Percentiles rank a stretch among this genome's conserved stretches.
phyloP scores from a whole-genome alignment of 2,113 vertebrate genomes.

The Entosphenus tridentatus region DNA sequence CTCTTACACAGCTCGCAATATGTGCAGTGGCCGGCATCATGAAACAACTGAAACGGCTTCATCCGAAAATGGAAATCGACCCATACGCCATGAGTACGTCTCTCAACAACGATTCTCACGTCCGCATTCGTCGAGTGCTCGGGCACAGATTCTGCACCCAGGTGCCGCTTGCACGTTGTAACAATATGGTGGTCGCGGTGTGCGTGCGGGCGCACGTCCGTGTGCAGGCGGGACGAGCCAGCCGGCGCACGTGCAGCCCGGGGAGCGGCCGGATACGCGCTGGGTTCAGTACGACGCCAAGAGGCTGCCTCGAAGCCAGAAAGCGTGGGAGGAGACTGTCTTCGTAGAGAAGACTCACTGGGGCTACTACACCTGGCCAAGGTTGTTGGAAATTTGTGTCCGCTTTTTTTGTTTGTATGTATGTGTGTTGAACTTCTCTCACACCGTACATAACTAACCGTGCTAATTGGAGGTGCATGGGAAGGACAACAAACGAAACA shows the following conservation, averaged over 20 bases:
- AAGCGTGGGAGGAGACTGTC: constrained; percentile 47
- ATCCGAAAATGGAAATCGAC: constrained; percentile 57
- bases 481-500: too few species aligned
- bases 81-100: constrained; percentile 53
- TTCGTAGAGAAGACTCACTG: constrained; percentile 96
- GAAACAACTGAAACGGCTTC: constrained; percentile 67
- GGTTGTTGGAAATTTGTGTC: constrained; percentile 23
- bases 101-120: not conserved
- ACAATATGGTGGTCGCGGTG: too few species aligned
- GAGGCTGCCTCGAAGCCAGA: constrained; percentile 43
- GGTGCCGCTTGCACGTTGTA: too few species aligned
- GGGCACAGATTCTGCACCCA: too few species aligned
- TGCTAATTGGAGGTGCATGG: too few species aligned
- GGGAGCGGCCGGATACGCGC: constrained; percentile 63
- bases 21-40: constrained; percentile 76
- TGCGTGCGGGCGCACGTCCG: not conserved
- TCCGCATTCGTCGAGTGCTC: too few species aligned
- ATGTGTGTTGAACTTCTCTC: too few species aligned
- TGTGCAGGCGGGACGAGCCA: constrained; percentile 27
- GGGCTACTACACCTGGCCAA: constrained; percentile 85
- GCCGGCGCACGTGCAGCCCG: constrained; percentile 25
- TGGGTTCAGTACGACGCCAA: constrained; percentile 73
- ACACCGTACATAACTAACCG: too few species aligned
- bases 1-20: constrained; percentile 54
- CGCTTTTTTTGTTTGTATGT: not conserved